Evolutionary conservation across 2,888 invertebrate genomes (phyloP).

Genomic region (Gymnocheta viridis): DNA sequence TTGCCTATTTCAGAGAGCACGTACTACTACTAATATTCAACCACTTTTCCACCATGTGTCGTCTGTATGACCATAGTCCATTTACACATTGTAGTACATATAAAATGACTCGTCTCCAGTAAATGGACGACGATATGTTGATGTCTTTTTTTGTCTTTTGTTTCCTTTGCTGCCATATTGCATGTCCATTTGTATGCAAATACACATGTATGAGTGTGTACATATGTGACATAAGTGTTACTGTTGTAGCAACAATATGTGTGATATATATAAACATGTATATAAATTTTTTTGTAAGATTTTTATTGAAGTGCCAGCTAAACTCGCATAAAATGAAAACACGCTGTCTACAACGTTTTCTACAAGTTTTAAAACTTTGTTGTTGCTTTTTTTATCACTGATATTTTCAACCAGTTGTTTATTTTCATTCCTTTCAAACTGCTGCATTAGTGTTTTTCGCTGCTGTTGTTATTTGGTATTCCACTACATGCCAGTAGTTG

Average conservation of each 20-base stretch:
- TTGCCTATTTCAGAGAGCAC: slow-evolving; percentile 50
- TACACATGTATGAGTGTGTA: background rate
- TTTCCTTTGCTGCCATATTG: slow-evolving; percentile 42
- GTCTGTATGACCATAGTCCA: slow-evolving; percentile 5
- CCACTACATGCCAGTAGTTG: slow-evolving; percentile 59
- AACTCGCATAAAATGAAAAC: slow-evolving; percentile 82
- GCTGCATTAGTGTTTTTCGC: slow-evolving; percentile 32
- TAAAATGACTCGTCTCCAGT: slow-evolving; percentile 28
- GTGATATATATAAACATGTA: background rate
- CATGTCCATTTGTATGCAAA: background rate
- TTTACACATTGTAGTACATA: slow-evolving; percentile 45
- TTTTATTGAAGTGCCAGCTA: slow-evolving; percentile 80
- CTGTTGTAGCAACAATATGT: slow-evolving; percentile 36
- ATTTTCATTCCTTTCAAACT: slow-evolving; percentile 34
- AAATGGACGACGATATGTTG: slow-evolving; percentile 29
- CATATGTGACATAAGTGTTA: slow-evolving; percentile 15
- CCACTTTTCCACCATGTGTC: slow-evolving; percentile 31
- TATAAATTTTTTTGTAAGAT: slow-evolving; percentile 20
- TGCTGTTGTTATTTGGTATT: slow-evolving; percentile 51
- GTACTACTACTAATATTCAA: slow-evolving; percentile 23
- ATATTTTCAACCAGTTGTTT: slow-evolving; percentile 46
- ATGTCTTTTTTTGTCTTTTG: slow-evolving; percentile 38
- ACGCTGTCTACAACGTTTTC: slow-evolving; percentile 81
- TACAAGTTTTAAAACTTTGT: slow-evolving; percentile 79
- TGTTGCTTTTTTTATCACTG: slow-evolving; percentile 48